These are phyloP conservation scores for Ramphastos sulfuratus DNA, from an alignment of 2,113 vertebrate genomes.

Conservation along the genomic window DNA sequence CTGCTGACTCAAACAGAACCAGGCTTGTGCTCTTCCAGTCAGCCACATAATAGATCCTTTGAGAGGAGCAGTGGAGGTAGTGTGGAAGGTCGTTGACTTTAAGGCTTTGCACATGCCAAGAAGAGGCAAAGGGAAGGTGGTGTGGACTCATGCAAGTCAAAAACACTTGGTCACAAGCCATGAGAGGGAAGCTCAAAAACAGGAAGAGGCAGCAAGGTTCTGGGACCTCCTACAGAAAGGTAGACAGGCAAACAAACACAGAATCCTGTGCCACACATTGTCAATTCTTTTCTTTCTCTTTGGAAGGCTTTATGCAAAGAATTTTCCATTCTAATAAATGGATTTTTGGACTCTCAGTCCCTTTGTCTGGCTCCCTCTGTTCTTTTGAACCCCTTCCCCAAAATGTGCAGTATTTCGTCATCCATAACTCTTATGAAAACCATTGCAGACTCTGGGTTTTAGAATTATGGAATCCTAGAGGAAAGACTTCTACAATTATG, in stretches of 20 bases:
- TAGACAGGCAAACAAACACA: not conserved
- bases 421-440: not conserved
- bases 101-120: constrained; percentile 27
- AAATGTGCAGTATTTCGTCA: not conserved
- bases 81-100: constrained; percentile 56
- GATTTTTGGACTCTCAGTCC: not conserved
- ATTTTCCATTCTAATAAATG: not conserved
- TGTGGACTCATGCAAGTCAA: constrained; percentile 28
- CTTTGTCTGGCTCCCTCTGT: not conserved
- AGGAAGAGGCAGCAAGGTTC: not conserved
- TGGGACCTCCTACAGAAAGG: not conserved
- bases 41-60: constrained; percentile 68
- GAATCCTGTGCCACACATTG: not conserved
- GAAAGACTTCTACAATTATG: too few relatives aligned
- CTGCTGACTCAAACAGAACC: constrained; percentile 67
- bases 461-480: too few relatives aligned
- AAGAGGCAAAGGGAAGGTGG: not conserved
- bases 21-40: constrained; percentile 54
- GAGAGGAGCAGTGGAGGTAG: constrained; percentile 50
- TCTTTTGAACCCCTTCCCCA: not conserved
- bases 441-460: not conserved
- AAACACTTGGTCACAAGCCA: constrained; percentile 35
- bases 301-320: not conserved
- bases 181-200: constrained; percentile 24
- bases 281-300: accelerated